Evolutionary conservation across 2,888 invertebrate species (phyloP), one percentile per base, ranked within the genome.

Genomic region (Amiota minor): DNA sequence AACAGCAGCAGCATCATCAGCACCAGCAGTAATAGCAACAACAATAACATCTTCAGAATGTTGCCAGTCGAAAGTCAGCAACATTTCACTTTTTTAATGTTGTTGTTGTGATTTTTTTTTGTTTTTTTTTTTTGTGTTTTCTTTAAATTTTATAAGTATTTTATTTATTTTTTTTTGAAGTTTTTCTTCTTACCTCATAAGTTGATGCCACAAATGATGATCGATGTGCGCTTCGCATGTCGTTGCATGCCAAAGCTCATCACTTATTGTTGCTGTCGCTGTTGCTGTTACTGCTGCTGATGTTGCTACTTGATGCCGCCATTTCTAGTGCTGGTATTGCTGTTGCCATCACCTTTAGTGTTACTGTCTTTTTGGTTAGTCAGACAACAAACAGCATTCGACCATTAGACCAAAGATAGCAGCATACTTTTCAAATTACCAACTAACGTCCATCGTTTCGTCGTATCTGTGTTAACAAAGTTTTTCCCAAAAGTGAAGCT

Each of bases 221-320:
- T 83, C 82, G 82, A 83, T 83, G 82, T 80, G 83, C 84, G 83
- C 76, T 80, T 85, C 84, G 82, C 82, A 83, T 83, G 82, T 84
- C 56, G 80, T 50, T 12, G 53, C 4, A 50, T 50, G 53, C 53
- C 53, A 50, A 35, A 14, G 53, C 79, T 75, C 78, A 78, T 70
- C 71, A 75, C 69, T 68, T 69, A 61, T 59, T 61, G 49, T 50
- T 49, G 56, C 56, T 16, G 18, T 9, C n/a, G 18, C 56, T 16
- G 2, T 16, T 10, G 16, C 55, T 18, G 16, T 56, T 4, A 18
- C 56, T 18, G 10, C 18, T 18, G 18, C 35, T 35, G 35, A 35
- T 35, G 6, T 35, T 35, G 35, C 18, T 20, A 11, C 11, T 9
- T 20, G 18, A 16, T 18, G 11, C 18, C 9, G 16, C 12, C 56